Evolutionary conservation across 2,888 invertebrate genomes (phyloP).

Genomic region (Harmothoe impar): DNA sequence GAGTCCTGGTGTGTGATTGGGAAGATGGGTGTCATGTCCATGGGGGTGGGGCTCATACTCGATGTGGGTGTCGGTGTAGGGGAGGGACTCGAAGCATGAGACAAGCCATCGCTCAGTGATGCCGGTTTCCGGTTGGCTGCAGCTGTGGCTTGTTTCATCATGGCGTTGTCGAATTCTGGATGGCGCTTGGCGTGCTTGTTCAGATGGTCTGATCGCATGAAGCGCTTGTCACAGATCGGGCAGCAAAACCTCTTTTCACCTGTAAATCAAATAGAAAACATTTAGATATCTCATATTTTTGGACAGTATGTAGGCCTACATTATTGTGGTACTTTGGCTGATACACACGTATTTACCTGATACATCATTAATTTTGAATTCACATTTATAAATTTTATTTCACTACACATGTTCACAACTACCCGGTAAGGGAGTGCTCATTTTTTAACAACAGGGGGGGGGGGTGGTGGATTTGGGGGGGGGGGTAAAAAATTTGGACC

Average conservation of each 20-base stretch:
- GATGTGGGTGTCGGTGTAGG: constrained; percentile 50
- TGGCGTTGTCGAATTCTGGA: constrained; percentile 86
- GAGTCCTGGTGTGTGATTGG: not conserved
- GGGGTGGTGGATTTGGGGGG: too few relatives aligned
- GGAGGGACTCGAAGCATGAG: constrained; percentile 60
- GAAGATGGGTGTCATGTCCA: not conserved
- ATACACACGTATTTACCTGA: too few relatives aligned
- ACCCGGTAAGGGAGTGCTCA: too few relatives aligned
- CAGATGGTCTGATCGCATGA: constrained; percentile 88
- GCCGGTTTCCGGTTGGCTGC: constrained; percentile 55
- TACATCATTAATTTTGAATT: too few relatives aligned
- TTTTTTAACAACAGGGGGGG: too few relatives aligned
- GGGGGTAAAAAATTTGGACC: too few relatives aligned
- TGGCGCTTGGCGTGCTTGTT: constrained; percentile 88
- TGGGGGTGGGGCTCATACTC: constrained; percentile 28
- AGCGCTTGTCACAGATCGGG: constrained; percentile 87
- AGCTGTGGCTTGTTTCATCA: constrained; percentile 75
- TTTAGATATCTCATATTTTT: too few relatives aligned
- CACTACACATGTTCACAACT: too few relatives aligned
- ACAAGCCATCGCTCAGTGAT: constrained; percentile 63
- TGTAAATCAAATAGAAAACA: constrained; percentile 67
- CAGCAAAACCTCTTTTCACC: constrained; percentile 88
- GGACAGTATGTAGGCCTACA: too few relatives aligned
- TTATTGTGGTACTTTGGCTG: too few relatives aligned
- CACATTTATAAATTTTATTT: too few relatives aligned